These are phyloP conservation scores for Heterodera carotae DNA, from an alignment of 1,140 invertebrate genomes.

Conservation along the genomic window DNA sequence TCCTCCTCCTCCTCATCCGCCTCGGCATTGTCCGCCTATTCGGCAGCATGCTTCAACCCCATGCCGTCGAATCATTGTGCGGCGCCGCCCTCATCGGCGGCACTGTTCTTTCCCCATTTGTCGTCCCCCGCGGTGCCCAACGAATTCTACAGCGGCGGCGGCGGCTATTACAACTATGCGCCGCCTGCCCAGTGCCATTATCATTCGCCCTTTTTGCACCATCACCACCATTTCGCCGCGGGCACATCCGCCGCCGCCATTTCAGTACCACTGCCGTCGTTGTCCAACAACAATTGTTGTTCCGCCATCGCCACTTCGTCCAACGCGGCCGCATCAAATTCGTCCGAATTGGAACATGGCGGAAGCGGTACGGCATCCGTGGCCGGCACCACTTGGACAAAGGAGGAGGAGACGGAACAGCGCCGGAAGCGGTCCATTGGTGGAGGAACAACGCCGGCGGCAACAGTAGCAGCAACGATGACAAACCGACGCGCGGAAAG, in stretches of 20 bases:
- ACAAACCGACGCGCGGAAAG: background rate
- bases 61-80: background rate
- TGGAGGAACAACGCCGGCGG: background rate
- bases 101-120: background rate
- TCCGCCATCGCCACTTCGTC: too few species aligned
- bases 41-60: background rate
- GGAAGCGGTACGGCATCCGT: background rate
- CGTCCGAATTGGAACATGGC: background rate
- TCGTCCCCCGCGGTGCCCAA: background rate
- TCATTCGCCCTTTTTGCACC: background rate
- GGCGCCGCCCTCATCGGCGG: too few species aligned
- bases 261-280: too few species aligned
- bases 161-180: background rate
- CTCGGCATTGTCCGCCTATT: background rate
- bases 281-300: background rate
- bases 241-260: too few species aligned
- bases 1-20: background rate
- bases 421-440: background rate
- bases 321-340: background rate
- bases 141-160: background rate
- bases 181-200: background rate
- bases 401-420: conserved; percentile 4
- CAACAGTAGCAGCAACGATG: background rate
- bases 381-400: background rate
- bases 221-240: background rate